Base-by-base conservation (phyloP, 1,140 invertebrate genomes). In the Choristoneura fumiferana region DNA sequence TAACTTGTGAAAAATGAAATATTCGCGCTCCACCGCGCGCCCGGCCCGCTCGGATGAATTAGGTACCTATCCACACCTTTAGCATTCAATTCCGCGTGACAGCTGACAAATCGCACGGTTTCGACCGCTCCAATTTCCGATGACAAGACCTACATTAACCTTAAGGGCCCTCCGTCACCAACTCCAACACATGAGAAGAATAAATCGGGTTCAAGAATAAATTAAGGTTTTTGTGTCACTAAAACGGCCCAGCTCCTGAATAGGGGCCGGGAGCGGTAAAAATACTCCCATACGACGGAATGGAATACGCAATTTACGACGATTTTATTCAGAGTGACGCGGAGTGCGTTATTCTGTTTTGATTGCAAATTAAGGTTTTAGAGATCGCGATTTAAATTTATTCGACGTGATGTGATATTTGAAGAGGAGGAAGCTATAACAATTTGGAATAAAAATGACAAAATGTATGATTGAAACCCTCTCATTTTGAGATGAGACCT, bases 181-280 rank as follows among this genome's bases (percentile, higher is more conserved):
- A 60, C 67, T 67, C 67, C 65, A 73, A 71, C 71, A 68, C 73
- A 78, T 60, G 74, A 59, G 67, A 76, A 69, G 70, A 83, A 81
- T 85, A 81, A 85, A 83, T 81, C 76, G 70, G 60, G 71, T 81
- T 80, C 76, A 79, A 81, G 77, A 85, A 85, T 85, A 83, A 85
- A 85, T 85, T 83, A 85, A 82, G 73, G 78, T 80, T 74, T 83
- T 85, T 81, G 77, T 81, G 77, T 67, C 66, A 69, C 69, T 71
- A 69, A 79, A 77, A 77, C 65, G 72, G 73, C 63, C 71, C 67
- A 69, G 67, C 65, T 75, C 72, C 76, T 73, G 78, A 73, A 78
- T 72, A 70, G 63, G 69, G 59, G 54, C 60, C 60, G 64, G 58
- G 38, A 57, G 67, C 62, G 71, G 69, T 71, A 72, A 68, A 49